Conservation (phyloP, 2,888 invertebrate species). For the Eilema griseolum region DNA sequence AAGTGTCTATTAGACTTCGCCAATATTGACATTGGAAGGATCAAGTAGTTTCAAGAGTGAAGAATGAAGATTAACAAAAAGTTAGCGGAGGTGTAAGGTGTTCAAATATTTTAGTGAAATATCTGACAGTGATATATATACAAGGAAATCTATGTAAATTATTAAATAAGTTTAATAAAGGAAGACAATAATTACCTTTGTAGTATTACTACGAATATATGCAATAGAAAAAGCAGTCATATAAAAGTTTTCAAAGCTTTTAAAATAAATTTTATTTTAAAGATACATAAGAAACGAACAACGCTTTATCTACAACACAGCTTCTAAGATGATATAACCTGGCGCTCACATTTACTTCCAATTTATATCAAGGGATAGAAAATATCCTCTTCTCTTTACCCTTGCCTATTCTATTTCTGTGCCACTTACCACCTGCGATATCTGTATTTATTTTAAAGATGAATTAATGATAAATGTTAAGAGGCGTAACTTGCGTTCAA, state of each 20-base stretch:
- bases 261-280: no score
- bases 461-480: slow-evolving; percentile 27
- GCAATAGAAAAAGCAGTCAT: no score
- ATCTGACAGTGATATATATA: neutral
- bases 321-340: neutral
- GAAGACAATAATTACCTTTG: no score
- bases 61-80: neutral
- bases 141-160: no score
- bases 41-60: neutral
- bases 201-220: no score
- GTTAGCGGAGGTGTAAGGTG: neutral
- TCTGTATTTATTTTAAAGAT: slow-evolving; percentile 35
- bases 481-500: slow-evolving; percentile 33
- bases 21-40: neutral
- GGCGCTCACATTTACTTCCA: slow-evolving; percentile 55
- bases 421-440: slow-evolving; percentile 20
- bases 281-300: neutral
- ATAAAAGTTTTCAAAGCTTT: neutral
- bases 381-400: slow-evolving; percentile 47
- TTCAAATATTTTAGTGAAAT: neutral
- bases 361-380: slow-evolving; percentile 57
- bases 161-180: no score
- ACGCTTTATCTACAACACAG: neutral
- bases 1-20: neutral
- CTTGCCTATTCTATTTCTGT: slow-evolving; percentile 54